Conservation (phyloP, 2,113 vertebrate species). For the Elephantulus edwardii region DNA sequence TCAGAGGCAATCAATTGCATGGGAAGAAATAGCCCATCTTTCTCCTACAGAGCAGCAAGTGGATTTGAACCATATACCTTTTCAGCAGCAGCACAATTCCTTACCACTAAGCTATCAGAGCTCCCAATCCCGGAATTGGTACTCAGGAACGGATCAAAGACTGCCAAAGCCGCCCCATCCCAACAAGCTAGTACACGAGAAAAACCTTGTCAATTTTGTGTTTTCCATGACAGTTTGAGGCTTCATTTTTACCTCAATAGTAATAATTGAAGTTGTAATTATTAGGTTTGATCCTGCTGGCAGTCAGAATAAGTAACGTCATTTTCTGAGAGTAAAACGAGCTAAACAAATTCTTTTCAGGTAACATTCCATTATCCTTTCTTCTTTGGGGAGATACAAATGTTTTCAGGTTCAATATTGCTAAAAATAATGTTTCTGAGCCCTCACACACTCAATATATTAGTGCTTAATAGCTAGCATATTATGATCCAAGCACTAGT, state of each 20-base stretch:
- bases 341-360: neutral
- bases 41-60: too few relatives aligned
- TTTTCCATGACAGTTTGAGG: neutral
- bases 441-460: neutral
- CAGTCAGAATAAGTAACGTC: slow-evolving; percentile 15
- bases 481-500: slow-evolving; percentile 26
- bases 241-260: neutral
- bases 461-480: slow-evolving; percentile 28
- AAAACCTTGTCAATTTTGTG: neutral
- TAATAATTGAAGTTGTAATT: neutral
- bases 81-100: too few relatives aligned
- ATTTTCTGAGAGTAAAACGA: slow-evolving; percentile 40
- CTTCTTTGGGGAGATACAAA: slow-evolving; percentile 22
- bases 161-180: neutral
- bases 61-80: too few relatives aligned
- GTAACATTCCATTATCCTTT: slow-evolving; percentile 8
- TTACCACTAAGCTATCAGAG: too few relatives aligned
- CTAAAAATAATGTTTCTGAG: slow-evolving; percentile 38
- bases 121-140: too few relatives aligned
- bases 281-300: slow-evolving; percentile 13
- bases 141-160: rapidly evolving
- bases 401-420: neutral
- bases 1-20: too few relatives aligned
- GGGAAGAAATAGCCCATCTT: too few relatives aligned
- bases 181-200: neutral